phyloP scores from a whole-genome alignment of 2,113 vertebrate species.

The Cariama cristata region DNA sequence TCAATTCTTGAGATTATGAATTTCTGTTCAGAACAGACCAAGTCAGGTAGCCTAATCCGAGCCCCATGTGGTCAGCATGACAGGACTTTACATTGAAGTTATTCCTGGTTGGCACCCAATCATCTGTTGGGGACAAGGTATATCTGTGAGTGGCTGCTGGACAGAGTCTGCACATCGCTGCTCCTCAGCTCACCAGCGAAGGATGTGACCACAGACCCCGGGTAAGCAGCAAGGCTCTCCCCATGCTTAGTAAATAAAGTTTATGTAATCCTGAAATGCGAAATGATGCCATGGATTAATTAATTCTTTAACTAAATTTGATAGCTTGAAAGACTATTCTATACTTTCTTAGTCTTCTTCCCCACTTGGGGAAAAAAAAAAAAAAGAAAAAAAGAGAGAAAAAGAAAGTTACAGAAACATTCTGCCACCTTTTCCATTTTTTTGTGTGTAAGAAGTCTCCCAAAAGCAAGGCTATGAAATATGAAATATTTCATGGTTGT shows the following conservation, averaged over 20 bases:
- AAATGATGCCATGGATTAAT: rapidly evolving
- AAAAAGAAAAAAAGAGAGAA: not conserved
- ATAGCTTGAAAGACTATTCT: not conserved
- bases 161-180: rapidly evolving
- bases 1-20: not conserved
- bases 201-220: rapidly evolving
- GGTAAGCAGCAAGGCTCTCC: not conserved
- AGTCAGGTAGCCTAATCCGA: not conserved
- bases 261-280: not conserved
- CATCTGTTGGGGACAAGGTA: not conserved
- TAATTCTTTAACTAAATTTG: not conserved
- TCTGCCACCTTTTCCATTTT: not conserved
- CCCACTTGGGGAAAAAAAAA: rapidly evolving
- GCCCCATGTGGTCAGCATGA: not conserved
- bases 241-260: not conserved
- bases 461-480: not conserved
- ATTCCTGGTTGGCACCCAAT: rapidly evolving
- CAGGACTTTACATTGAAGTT: not conserved
- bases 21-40: not conserved
- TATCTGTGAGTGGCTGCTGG: not conserved
- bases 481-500: not conserved
- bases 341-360: not conserved
- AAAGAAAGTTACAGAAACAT: not conserved
- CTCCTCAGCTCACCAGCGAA: not conserved
- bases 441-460: not conserved